phyloP scores from a whole-genome alignment of 2,888 invertebrate species.

The Listrodromus nycthemerus region DNA sequence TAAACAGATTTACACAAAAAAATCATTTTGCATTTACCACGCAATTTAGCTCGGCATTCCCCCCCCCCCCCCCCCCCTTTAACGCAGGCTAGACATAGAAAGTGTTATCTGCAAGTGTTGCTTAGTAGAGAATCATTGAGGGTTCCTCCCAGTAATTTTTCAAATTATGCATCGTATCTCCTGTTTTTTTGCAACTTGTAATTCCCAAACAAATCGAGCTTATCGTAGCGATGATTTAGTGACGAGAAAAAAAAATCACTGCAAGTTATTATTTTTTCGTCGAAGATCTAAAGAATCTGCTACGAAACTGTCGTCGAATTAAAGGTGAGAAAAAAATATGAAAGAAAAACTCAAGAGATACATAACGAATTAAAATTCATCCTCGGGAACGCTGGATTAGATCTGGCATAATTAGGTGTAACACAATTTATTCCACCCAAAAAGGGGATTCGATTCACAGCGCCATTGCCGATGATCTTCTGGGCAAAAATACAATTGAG shows the following conservation, averaged over 20 bases:
- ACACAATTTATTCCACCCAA: slow-evolving; percentile 52
- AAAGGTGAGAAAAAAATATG: slow-evolving; percentile 4
- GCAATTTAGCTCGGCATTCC: slow-evolving; percentile 44
- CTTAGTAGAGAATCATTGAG: background rate
- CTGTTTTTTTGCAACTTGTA: background rate
- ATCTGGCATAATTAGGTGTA: slow-evolving; percentile 49
- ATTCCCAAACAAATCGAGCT: slow-evolving; percentile 41
- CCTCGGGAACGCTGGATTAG: slow-evolving; percentile 62
- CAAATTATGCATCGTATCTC: background rate
- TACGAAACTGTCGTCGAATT: slow-evolving; percentile 1
- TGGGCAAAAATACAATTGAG: slow-evolving; percentile 20
- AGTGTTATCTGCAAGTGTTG: slow-evolving; percentile 19
- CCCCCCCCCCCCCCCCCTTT: slow-evolving; percentile 1
- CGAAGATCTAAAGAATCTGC: background rate
- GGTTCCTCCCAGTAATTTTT: background rate
- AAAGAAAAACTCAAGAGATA: slow-evolving; percentile 51
- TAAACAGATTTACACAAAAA: slow-evolving; percentile 10
- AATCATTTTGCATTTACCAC: slow-evolving; percentile 40
- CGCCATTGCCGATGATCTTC: slow-evolving; percentile 7
- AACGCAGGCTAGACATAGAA: background rate
- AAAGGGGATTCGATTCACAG: slow-evolving; percentile 45
- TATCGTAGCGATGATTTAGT: slow-evolving; percentile 39
- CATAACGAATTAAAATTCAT: slow-evolving; percentile 59
- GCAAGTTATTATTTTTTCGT: background rate
- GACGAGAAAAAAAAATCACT: slow-evolving; percentile 1